phyloP scores from a whole-genome alignment of 1,140 invertebrate genomes.

The Plodia interpunctella region DNA sequence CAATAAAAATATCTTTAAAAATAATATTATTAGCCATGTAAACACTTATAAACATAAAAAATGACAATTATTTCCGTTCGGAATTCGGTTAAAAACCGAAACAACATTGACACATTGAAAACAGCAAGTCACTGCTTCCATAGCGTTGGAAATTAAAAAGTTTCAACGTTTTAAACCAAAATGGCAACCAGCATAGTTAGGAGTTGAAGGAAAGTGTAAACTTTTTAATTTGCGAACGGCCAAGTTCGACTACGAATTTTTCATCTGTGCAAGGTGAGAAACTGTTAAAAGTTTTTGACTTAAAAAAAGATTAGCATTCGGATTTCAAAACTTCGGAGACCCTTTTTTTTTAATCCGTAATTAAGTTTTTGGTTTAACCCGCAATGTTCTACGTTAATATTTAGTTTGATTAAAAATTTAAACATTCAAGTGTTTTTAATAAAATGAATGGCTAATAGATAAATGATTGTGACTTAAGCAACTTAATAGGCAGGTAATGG shows the following conservation, averaged over 20 bases:
- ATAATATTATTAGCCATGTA: too few relatives aligned
- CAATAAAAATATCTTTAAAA: too few relatives aligned
- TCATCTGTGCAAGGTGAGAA: constrained; percentile 41
- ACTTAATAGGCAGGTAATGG: too few relatives aligned
- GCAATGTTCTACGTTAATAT: not conserved
- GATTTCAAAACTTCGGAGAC: constrained; percentile 14
- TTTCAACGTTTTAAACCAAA: constrained; percentile 55
- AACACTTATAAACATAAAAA: too few relatives aligned
- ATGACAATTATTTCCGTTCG: not conserved
- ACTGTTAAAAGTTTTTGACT: constrained; percentile 42
- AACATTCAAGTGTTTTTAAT: too few relatives aligned
- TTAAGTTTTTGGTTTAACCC: not conserved
- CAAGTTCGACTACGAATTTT: constrained; percentile 54
- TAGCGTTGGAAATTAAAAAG: constrained; percentile 52
- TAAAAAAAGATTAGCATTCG: constrained; percentile 21
- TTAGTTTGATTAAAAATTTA: too few relatives aligned
- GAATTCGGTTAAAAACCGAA: not conserved
- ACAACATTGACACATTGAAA: not conserved
- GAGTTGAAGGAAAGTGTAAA: constrained; percentile 66
- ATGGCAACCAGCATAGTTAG: constrained; percentile 62
- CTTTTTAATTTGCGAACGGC: constrained; percentile 68
- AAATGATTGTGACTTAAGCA: too few relatives aligned
- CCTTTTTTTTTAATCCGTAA: not conserved
- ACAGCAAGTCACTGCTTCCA: constrained; percentile 5
- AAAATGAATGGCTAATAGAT: too few relatives aligned